These are phyloP conservation scores for Gandaritis pyraliata DNA, from an alignment of 2,888 invertebrate genomes.

Conservation along the genomic window DNA sequence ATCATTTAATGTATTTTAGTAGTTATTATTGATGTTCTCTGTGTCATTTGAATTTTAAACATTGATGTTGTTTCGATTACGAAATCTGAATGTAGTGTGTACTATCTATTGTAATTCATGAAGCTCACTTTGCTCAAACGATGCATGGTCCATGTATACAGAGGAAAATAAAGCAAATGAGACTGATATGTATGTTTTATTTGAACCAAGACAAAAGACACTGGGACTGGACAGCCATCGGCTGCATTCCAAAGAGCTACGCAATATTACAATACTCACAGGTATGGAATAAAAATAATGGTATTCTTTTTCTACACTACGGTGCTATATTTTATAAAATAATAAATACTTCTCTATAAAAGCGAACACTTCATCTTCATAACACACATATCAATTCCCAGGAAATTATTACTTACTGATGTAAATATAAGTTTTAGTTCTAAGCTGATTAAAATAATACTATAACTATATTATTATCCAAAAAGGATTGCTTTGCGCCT, in stretches of 20 bases:
- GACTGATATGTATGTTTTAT: slow-evolving; percentile 68
- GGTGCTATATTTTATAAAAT: slow-evolving; percentile 14
- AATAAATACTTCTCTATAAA: slow-evolving; percentile 10
- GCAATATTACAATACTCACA: slow-evolving; percentile 11
- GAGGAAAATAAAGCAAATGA: slow-evolving; percentile 71
- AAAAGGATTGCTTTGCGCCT: not conserved
- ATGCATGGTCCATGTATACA: slow-evolving; percentile 51
- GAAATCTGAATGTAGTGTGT: slow-evolving; percentile 24
- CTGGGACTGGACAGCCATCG: not conserved
- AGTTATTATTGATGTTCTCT: slow-evolving; percentile 18
- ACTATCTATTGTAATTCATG: slow-evolving; percentile 13
- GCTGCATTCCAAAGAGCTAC: slow-evolving; percentile 12
- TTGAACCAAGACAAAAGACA: slow-evolving; percentile 34
- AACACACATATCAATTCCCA: slow-evolving; percentile 3
- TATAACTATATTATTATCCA: not conserved
- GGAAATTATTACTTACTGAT: slow-evolving; percentile 2
- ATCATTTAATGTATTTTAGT: slow-evolving; percentile 11
- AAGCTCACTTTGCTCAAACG: slow-evolving; percentile 62
- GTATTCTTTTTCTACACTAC: slow-evolving; percentile 4
- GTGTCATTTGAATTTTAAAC: slow-evolving; percentile 14
- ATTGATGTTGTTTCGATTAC: slow-evolving; percentile 20
- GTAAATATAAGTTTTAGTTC: not conserved
- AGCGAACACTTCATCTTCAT: not conserved
- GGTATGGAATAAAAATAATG: slow-evolving; percentile 4
- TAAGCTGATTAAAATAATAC: not conserved